phyloP scores from a whole-genome alignment of 2,113 vertebrate genomes.

The Peromyscus polionotus region DNA sequence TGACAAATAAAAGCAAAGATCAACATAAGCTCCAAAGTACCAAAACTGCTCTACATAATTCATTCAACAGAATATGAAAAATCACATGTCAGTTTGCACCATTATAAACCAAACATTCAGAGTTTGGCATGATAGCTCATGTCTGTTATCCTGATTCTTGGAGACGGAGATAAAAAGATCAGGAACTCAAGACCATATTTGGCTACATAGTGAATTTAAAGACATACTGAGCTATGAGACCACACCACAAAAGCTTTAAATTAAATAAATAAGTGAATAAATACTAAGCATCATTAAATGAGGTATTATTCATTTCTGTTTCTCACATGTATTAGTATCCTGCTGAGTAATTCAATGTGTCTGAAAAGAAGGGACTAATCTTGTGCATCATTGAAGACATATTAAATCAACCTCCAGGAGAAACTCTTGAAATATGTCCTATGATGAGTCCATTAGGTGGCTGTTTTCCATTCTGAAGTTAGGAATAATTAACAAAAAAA shows the following conservation, averaged over 20 bases:
- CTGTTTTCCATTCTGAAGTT: not conserved
- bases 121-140: not conserved
- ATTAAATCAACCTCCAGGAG: not conserved
- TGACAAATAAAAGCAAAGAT: constrained; percentile 21
- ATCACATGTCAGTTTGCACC: not conserved
- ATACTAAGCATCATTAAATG: not conserved
- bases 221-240: not conserved
- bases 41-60: not conserved
- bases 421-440: not conserved
- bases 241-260: not conserved
- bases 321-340: not conserved
- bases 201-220: not conserved
- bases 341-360: not conserved
- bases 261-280: not conserved
- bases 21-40: not conserved
- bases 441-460: not conserved
- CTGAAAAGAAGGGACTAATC: not conserved
- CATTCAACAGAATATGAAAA: not conserved
- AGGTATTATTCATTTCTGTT: not conserved
- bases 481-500: not conserved
- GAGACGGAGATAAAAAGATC: not conserved
- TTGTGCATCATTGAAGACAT: not conserved
- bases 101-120: not conserved
- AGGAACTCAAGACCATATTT: not conserved
- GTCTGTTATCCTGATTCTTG: not conserved